Evolutionary conservation across 1,140 invertebrate genomes (phyloP), one percentile per base, ranked within the genome.

Genomic region (Drosophila pseudoananassae): DNA sequence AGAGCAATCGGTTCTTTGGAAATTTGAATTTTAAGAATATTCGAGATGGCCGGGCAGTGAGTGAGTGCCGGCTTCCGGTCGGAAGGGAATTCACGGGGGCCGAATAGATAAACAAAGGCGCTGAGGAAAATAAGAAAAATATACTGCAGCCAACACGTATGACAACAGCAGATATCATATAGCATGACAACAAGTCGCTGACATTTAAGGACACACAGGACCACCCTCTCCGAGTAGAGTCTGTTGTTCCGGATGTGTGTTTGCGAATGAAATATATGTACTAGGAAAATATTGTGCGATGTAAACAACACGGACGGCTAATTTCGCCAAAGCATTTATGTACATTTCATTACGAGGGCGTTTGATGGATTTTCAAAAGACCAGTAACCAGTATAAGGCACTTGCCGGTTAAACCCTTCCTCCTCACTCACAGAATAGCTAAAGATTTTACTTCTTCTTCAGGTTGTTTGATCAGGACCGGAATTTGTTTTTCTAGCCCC

Each of bases 131-230:
- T 5, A 72, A 31, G 29, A 36, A 33, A 38, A 57, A 53, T 53
- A 54, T 33, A 40, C n/a, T 47, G 25, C 27, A 51, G 38, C 36
- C 27, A 36, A 54, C 51, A 61, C 68, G 72, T 64, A 68, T 76
- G 80, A 68, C 80, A 85, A 73, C 57, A 69, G 50, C 61, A 85
- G 81, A 85, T 84, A 80, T 84, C 80, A 53, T 61, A 78, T 77
- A 51, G 74, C 69, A 49, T 31, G 63, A 66, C 63, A 64, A 66
- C 63, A 47, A 63, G 63, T 52, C 50, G 46, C 27, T 17, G 58
- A 64, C 63, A 17, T 52, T 64, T 64, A 49, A 66, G 63, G 27
- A 68, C 57, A 38, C 56, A 43, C 40, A 43, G 14, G 40, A 17
- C 14, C 23, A 17, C 14, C 23, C 53, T 12, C 38, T 27, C 25